phyloP scores from a whole-genome alignment of 2,888 invertebrate species.

The Alitta virens region DNA sequence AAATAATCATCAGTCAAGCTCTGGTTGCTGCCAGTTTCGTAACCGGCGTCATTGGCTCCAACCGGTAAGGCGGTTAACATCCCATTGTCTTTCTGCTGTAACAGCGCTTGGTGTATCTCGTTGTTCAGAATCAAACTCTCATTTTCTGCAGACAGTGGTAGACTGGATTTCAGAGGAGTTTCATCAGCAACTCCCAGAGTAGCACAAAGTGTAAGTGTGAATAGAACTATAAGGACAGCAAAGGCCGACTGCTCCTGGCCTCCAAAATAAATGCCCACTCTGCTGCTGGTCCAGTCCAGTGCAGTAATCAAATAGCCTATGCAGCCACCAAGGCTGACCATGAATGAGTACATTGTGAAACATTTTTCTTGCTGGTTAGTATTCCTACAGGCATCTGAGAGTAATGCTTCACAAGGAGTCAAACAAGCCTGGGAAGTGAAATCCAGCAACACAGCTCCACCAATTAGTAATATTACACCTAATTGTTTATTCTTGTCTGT shows the following conservation, averaged over 20 bases:
- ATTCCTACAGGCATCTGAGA: slow-evolving; percentile 83
- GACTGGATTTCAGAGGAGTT: slow-evolving; percentile 63
- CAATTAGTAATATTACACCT: slow-evolving; percentile 38
- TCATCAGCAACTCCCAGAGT: slow-evolving; percentile 88
- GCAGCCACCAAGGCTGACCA: slow-evolving; percentile 93
- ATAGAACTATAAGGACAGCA: slow-evolving; percentile 84
- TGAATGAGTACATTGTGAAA: slow-evolving; percentile 89
- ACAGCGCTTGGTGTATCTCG: slow-evolving; percentile 23
- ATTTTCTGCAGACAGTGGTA: neutral
- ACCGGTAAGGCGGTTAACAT: neutral
- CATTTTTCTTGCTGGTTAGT: slow-evolving; percentile 90
- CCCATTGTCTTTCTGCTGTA: slow-evolving; percentile 14
- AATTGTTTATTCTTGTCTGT: slow-evolving; percentile 26
- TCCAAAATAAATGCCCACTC: slow-evolving; percentile 63
- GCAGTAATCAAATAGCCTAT: slow-evolving; percentile 76
- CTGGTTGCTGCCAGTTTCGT: slow-evolving; percentile 42
- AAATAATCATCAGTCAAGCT: slow-evolving; percentile 19
- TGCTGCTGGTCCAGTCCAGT: slow-evolving; percentile 87
- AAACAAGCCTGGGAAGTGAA: slow-evolving; percentile 96
- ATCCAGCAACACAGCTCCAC: slow-evolving; percentile 89
- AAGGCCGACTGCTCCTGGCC: slow-evolving; percentile 92
- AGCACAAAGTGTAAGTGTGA: slow-evolving; percentile 75
- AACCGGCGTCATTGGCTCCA: slow-evolving; percentile 38
- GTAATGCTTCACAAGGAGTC: slow-evolving; percentile 88
- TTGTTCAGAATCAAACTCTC: slow-evolving; percentile 11